These are phyloP conservation scores for Campoletis raptor DNA, from an alignment of 2,888 invertebrate species.

Conservation along the genomic window DNA sequence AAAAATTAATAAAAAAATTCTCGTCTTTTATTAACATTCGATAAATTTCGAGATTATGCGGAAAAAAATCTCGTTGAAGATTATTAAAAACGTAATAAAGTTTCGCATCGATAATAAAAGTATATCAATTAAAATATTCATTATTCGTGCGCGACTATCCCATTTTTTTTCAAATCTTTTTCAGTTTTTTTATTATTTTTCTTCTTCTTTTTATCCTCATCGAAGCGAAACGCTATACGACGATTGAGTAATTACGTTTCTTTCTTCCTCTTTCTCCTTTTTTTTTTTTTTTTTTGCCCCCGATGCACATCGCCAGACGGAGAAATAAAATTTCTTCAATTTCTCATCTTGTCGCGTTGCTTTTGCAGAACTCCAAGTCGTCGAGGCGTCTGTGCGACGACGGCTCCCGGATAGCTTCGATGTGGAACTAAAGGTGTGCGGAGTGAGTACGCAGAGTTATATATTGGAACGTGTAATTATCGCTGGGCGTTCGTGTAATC, in stretches of 20 bases:
- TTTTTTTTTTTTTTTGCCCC: background rate
- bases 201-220: background rate
- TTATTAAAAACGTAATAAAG: constrained; percentile 5
- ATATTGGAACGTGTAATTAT: constrained; percentile 60
- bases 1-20: background rate
- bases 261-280: background rate
- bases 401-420: background rate
- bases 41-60: constrained; percentile 7
- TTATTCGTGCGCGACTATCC: background rate
- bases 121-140: constrained; percentile 54
- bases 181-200: background rate
- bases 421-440: constrained; percentile 11
- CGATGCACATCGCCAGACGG: background rate
- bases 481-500: constrained; percentile 62
- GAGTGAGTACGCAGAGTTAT: constrained; percentile 5
- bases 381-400: background rate
- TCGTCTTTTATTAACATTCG: background rate
- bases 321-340: constrained; percentile 45
- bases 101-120: constrained; percentile 36
- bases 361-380: constrained; percentile 13
- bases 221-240: background rate
- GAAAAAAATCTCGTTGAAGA: constrained; percentile 3
- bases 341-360: constrained; percentile 12
- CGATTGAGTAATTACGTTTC: constrained; percentile 60
- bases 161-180: background rate